Conservation (phyloP, 1,140 invertebrate genomes). For the Drusus annulatus region DNA sequence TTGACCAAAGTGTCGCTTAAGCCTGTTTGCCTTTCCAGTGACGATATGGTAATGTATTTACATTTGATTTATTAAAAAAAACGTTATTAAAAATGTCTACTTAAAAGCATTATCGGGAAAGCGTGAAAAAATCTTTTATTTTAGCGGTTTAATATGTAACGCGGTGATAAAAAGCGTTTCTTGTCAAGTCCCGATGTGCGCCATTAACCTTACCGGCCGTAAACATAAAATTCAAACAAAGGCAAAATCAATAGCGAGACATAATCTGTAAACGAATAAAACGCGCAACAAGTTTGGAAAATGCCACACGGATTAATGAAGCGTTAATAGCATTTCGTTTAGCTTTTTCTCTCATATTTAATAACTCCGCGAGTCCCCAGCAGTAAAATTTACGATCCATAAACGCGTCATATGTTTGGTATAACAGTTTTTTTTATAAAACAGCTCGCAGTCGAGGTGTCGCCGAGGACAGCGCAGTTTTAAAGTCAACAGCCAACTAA, state of each 20-base stretch:
- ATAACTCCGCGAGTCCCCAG: not conserved
- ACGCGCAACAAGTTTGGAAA: conserved; percentile 9
- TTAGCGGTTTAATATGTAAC: no score
- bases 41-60: no score
- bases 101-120: no score
- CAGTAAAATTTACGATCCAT: conserved; percentile 18
- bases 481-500: not conserved
- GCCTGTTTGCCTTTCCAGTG: no score
- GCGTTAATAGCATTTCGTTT: not conserved
- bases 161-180: not conserved
- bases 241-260: not conserved
- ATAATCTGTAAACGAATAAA: not conserved
- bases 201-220: conserved; percentile 4
- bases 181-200: not conserved
- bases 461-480: not conserved
- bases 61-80: no score
- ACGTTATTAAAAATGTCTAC: no score
- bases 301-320: conserved; percentile 15
- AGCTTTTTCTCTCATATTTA: conserved; percentile 9
- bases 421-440: not conserved
- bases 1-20: no score
- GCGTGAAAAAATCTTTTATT: no score
- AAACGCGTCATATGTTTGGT: conserved; percentile 11
- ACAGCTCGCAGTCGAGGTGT: not conserved
- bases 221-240: conserved; percentile 15